phyloP scores from a whole-genome alignment of 92 coral and sea anemone genomes.

The Palythoa heliodiscus region DNA sequence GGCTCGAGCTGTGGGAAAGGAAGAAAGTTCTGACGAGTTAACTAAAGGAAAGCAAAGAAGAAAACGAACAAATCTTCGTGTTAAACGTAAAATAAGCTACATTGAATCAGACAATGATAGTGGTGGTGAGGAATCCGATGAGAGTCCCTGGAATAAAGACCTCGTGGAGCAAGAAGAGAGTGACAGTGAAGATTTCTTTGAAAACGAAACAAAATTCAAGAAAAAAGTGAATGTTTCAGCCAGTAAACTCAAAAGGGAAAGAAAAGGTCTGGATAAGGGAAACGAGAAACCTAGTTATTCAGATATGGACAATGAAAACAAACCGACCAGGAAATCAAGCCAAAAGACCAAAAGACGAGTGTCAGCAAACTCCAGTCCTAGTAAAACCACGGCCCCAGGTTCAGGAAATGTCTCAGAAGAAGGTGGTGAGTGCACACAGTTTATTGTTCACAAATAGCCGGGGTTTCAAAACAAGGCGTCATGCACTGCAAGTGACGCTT shows the following conservation, averaged over 20 bases:
- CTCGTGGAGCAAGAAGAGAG: slow-evolving; percentile 38
- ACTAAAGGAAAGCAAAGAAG: slow-evolving; percentile 14
- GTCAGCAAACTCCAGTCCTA: slow-evolving; percentile 21
- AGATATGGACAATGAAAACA: slow-evolving; percentile 65
- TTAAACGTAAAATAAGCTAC: slow-evolving; percentile 66
- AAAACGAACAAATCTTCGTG: slow-evolving; percentile 55
- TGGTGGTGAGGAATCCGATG: slow-evolving; percentile 41
- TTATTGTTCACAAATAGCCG: background rate
- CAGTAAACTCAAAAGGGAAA: slow-evolving; percentile 1
- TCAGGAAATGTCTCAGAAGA: background rate
- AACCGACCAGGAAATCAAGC: slow-evolving; percentile 64
- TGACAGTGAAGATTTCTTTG: slow-evolving; percentile 61
- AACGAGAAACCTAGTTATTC: slow-evolving; percentile 39
- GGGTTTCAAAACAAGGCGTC: too few species aligned
- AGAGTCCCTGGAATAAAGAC: slow-evolving; percentile 37
- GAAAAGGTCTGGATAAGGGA: slow-evolving; percentile 25
- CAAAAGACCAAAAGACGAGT: slow-evolving; percentile 36
- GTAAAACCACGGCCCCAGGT: background rate
- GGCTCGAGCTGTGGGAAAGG: background rate
- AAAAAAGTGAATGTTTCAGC: slow-evolving; percentile 1
- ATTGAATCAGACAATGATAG: slow-evolving; percentile 46
- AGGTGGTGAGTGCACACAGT: background rate
- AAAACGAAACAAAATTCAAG: slow-evolving; percentile 35
- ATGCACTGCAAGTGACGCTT: too few species aligned
- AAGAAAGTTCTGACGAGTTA: background rate